These are phyloP conservation scores for Carcinoscorpius rotundicauda DNA, from an alignment of 1,140 invertebrate genomes.

Conservation along the genomic window DNA sequence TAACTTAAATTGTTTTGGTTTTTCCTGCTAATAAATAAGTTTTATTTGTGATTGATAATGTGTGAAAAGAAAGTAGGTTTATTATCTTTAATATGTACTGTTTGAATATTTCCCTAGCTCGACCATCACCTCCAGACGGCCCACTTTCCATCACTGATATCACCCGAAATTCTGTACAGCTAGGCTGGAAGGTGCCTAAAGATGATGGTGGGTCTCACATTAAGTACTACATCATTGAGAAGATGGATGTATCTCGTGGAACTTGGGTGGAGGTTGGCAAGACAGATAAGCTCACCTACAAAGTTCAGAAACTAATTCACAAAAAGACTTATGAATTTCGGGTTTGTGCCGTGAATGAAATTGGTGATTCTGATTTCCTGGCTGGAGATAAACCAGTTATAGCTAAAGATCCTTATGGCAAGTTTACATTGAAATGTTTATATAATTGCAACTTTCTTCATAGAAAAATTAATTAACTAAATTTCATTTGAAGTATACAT, in stretches of 20 bases:
- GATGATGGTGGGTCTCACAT: conserved; percentile 89
- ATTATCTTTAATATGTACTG: too few species aligned
- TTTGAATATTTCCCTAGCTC: conserved; percentile 41
- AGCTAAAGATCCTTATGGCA: conserved; percentile 85
- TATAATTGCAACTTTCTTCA: too few species aligned
- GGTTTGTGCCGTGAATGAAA: conserved; percentile 78
- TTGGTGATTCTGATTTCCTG: conserved; percentile 86
- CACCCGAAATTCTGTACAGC: conserved; percentile 75
- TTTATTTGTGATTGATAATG: too few species aligned
- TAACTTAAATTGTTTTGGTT: too few species aligned
- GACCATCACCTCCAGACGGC: conserved; percentile 71
- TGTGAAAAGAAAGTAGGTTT: too few species aligned
- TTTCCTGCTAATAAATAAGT: too few species aligned
- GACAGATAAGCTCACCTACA: conserved; percentile 64
- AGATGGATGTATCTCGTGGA: conserved; percentile 88
- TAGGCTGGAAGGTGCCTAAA: conserved; percentile 67
- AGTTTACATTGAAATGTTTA: conserved; percentile 5
- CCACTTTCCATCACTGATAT: conserved; percentile 72
- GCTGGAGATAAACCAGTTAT: conserved; percentile 73
- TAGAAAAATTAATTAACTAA: too few species aligned
- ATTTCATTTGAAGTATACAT: too few species aligned
- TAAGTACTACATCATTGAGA: conserved; percentile 91
- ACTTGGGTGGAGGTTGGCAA: conserved; percentile 91
- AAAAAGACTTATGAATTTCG: conserved; percentile 88
- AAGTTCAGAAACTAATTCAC: conserved; percentile 74